Base-by-base conservation (phyloP, 2,797 vertebrate species). In the Oreortyx pictus region DNA sequence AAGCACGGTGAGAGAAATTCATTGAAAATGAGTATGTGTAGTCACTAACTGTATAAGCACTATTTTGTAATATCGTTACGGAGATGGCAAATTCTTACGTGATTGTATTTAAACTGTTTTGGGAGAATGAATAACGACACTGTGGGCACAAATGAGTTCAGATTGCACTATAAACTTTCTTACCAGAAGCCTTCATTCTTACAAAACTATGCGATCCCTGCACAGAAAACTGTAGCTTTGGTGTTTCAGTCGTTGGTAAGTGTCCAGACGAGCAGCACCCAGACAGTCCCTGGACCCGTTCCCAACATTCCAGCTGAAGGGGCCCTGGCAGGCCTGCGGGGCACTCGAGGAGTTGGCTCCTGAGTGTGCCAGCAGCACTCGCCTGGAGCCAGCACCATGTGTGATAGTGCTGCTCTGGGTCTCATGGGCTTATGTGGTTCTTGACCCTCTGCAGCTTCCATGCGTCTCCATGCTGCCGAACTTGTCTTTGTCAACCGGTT, bases 141-240 rank as follows among this genome's bases (percentile, higher is more conserved):
- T 95, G 84, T 92, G 89, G 95, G 94, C 87, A 93, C 90, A 95
- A 93, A 88, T 64, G 24, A 74, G 88, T 92, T 95, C 82, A 83
- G 71, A 91, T 95, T 93, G 95, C 94, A 93, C 93, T 93, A 88
- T 70, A 50, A 93, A 92, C 82, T 88, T 89, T 49, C 62, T 86
- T 94, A 89, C 92, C 90, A 74, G 82, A 95, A 96, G 92, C 94
- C 94, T 94, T 95, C 87, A 33, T 94, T 95, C 93, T 91, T 93
- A 79, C 9, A 76, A 67, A 68, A 44, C 67, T 86, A 25, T 81
- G 89, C 2, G 31, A 74, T 84, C 68, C 61, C 81, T 86, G 59
- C 88, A 64, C 50, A 57, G 84, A 49, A 44, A 83, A 54, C 73
- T 61, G 57, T 90, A 64, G 84, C 77, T 86, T 65, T 47, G 71